Conservation (phyloP, 1,140 invertebrate species). For the Harpegnathos saltator region DNA sequence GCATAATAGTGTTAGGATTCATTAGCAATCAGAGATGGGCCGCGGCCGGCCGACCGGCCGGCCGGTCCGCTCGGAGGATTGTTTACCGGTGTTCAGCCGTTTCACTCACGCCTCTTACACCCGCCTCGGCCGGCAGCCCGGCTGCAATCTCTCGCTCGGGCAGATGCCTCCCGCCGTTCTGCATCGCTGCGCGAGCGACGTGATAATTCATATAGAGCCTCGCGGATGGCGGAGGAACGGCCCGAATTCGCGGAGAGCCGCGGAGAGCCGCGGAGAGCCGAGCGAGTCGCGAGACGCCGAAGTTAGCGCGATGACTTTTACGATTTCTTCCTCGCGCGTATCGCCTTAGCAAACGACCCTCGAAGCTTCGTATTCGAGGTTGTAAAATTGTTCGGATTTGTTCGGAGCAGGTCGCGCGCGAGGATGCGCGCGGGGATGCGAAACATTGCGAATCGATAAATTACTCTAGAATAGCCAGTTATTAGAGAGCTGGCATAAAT, state of each 20-base stretch:
- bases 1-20: constrained; percentile 86
- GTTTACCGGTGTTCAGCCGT: constrained; percentile 80
- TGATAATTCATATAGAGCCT: background rate
- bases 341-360: too few species aligned
- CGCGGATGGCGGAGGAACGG: background rate
- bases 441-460: constrained; percentile 58
- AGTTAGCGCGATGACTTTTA: too few species aligned
- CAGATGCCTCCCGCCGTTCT: constrained; percentile 5
- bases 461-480: constrained; percentile 62
- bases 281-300: too few species aligned
- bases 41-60: too few species aligned
- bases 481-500: constrained; percentile 61
- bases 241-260: background rate
- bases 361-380: too few species aligned
- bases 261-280: too few species aligned
- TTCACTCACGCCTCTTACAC: constrained; percentile 66
- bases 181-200: constrained; percentile 1
- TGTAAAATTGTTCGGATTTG: background rate
- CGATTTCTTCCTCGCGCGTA: too few species aligned
- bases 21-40: constrained; percentile 86
- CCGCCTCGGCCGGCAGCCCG: constrained; percentile 46
- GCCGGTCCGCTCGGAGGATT: constrained; percentile 75
- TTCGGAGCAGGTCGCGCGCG: background rate
- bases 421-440: background rate
- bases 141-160: constrained; percentile 59